These are phyloP conservation scores for Caenorhabditis doughertyi DNA, from an alignment of 2,888 invertebrate species.

Conservation along the genomic window DNA sequence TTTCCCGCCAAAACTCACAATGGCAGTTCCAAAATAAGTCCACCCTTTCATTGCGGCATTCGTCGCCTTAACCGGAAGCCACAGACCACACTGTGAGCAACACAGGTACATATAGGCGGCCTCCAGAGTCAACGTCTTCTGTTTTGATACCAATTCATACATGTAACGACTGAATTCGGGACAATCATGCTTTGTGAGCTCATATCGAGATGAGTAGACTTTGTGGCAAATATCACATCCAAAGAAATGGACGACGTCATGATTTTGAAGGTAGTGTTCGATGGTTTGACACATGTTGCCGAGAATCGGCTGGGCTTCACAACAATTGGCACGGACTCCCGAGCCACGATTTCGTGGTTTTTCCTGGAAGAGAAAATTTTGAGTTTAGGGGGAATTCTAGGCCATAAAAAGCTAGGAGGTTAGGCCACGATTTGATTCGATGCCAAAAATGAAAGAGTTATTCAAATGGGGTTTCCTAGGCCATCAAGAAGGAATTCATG, in stretches of 20 bases:
- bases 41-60: conserved; percentile 24
- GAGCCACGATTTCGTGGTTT: neutral
- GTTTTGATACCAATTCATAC: neutral
- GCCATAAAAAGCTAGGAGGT: too few species aligned
- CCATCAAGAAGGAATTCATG: too few species aligned
- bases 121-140: conserved; percentile 9
- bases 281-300: neutral
- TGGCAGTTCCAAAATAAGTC: conserved; percentile 31
- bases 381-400: too few species aligned
- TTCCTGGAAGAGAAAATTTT: neutral
- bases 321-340: conserved; percentile 36
- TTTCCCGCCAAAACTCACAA: conserved; percentile 12
- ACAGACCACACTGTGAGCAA: conserved; percentile 64
- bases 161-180: conserved; percentile 5
- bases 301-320: conserved; percentile 9
- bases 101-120: conserved; percentile 53
- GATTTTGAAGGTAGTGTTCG: conserved; percentile 29
- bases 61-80: conserved; percentile 50
- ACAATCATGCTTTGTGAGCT: conserved; percentile 39
- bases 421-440: too few species aligned
- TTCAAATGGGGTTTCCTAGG: too few species aligned
- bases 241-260: conserved; percentile 48
- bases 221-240: conserved; percentile 48
- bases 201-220: conserved; percentile 6
- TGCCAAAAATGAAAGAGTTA: too few species aligned